Evolutionary conservation across 2,113 vertebrate species (phyloP), one percentile per base, ranked within the genome.

Genomic region (Emydocephalus ijimae): DNA sequence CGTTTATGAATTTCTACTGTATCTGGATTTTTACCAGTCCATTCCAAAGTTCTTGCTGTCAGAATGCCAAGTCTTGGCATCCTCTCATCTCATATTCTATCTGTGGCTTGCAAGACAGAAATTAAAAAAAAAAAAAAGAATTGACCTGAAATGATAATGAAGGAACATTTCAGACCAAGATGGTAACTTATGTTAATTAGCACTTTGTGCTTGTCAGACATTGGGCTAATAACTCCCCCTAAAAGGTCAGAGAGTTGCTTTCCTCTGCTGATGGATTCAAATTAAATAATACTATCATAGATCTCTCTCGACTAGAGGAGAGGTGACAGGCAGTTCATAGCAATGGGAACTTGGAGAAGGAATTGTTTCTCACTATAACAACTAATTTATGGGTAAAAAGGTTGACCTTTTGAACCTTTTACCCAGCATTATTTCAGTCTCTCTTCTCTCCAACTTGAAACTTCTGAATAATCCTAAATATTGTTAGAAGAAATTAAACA

Each of bases 141-240:
- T 57, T 92, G 96, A 87, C 91, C 94, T 52, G 39, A 24, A 92
- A 95, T 96, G 55, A 94, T 93, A 93, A 39, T 21, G 93, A 87
- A 96, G 92, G 96, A 93, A 10, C 1, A 10, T 92, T 95, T 95
- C 69, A 86, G 92, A 93, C 87, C 93, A 93, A 85, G 74, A 89
- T 29, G 54, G 90, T 94, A 92, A 96, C 97, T 97, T 96, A 96
- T 97, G 97, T 96, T 96, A 94, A 61, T 93, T 94, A 96, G 87
- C 12, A 9, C 90, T 94, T 95, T 95, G 93, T 95, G 93, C 93
- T 95, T 96, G 96, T 97, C 97, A 96, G 95, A 92, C 92, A 94
- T 90, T 94, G 93, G 89, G 92, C 12, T 10, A 95, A 94, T 56
- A 90, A 12, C 95, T 95, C 93, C 94, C 96, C 91, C 93, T 48